Conservation (phyloP, 2,888 invertebrate species). For the Beris chalybata region DNA sequence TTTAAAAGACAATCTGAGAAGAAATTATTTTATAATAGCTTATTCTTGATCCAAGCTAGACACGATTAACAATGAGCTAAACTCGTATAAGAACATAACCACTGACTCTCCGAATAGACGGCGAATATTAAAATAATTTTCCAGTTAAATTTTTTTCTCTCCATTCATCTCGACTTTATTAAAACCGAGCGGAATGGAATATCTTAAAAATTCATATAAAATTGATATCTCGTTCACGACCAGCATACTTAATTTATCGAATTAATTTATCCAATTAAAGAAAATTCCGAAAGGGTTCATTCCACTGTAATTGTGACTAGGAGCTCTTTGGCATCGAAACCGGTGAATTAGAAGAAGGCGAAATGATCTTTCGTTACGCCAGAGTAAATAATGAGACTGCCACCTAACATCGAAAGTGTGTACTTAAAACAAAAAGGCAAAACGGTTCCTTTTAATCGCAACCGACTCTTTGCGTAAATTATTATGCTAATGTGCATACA, state of each 20-base stretch:
- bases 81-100: too few species aligned
- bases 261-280: conserved; percentile 23
- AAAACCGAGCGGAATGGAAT: too few species aligned
- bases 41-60: too few species aligned
- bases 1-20: too few species aligned
- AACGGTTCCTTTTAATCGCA: too few species aligned
- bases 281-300: conserved; percentile 13
- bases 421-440: neutral
- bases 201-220: neutral
- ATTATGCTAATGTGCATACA: conserved; percentile 27
- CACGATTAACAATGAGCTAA: too few species aligned
- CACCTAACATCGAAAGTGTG: neutral
- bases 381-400: neutral
- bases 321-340: conserved; percentile 12
- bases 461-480: conserved; percentile 17
- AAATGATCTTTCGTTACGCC: conserved; percentile 15
- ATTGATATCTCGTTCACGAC: conserved; percentile 9
- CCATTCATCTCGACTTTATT: too few species aligned
- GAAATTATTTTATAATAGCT: too few species aligned
- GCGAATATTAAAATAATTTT: too few species aligned
- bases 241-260: conserved; percentile 19
- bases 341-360: conserved; percentile 2
- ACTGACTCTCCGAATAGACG: too few species aligned
- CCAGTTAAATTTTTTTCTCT: too few species aligned
- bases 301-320: neutral